Conservation (phyloP, 1,140 invertebrate species). For the Varroa destructor region DNA sequence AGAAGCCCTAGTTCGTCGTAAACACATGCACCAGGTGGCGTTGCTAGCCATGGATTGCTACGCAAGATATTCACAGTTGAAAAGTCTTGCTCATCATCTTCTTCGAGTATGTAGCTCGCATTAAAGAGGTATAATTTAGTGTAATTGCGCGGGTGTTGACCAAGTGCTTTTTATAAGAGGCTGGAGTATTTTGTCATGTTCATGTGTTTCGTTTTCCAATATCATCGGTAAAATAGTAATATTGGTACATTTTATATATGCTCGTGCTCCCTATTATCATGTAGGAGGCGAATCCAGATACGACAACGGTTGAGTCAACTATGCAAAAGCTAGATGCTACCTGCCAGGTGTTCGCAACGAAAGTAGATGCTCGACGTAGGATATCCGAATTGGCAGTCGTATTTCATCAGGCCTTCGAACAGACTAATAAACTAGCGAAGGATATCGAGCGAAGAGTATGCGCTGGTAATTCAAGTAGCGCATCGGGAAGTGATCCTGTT, state of each 20-base stretch:
- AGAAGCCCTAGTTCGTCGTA: constrained; percentile 4
- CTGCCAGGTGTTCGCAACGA: constrained; percentile 22
- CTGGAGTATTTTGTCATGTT: no score
- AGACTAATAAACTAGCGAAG: constrained; percentile 15
- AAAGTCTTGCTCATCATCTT: constrained; percentile 14
- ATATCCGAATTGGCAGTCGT: constrained; percentile 11
- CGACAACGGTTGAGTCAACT: not conserved
- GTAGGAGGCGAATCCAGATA: constrained; percentile 12
- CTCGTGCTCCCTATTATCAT: no score
- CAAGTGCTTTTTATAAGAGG: no score
- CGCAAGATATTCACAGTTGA: constrained; percentile 14
- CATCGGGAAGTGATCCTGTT: constrained; percentile 13
- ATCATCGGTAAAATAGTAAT: not conserved
- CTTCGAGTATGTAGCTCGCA: not conserved
- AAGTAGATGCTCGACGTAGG: constrained; percentile 19
- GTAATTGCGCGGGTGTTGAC: no score
- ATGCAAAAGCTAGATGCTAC: constrained; percentile 8
- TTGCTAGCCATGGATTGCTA: constrained; percentile 13
- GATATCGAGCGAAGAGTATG: constrained; percentile 22
- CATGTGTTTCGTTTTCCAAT: not conserved
- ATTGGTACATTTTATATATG: no score
- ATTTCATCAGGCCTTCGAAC: constrained; percentile 21
- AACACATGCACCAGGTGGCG: constrained; percentile 25
- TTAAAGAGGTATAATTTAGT: not conserved
- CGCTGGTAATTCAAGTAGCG: constrained; percentile 16